A percentile compares a stretch with the other conserved stretches of the same genome.
Conservation (phyloP, 1,140 invertebrate species). For the Dreissena polymorpha region DNA sequence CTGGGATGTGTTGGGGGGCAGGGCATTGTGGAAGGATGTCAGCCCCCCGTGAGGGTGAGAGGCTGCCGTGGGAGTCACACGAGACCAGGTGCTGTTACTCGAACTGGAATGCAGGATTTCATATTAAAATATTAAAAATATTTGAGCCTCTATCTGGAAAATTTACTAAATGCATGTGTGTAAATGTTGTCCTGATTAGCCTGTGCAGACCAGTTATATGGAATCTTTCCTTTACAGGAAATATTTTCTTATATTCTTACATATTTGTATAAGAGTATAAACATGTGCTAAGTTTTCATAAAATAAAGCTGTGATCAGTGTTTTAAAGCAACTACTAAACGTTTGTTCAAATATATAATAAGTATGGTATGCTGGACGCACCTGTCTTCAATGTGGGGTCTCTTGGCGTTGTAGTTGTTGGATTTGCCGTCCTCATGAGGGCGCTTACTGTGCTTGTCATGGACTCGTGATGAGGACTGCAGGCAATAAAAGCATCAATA, state of each 20-base stretch:
- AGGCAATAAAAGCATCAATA: too few species aligned
- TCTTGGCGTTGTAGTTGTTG: slow-evolving; percentile 43
- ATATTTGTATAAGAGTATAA: too few species aligned
- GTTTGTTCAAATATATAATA: too few species aligned
- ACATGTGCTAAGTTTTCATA: too few species aligned
- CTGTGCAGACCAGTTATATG: too few species aligned
- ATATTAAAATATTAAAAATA: background rate
- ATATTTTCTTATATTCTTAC: too few species aligned
- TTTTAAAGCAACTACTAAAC: too few species aligned
- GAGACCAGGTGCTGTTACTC: slow-evolving; percentile 54
- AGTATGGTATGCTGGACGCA: background rate
- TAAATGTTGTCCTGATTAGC: too few species aligned
- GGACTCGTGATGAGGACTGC: background rate
- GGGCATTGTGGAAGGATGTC: slow-evolving; percentile 56
- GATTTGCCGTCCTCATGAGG: slow-evolving; percentile 42
- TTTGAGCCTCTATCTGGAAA: background rate
- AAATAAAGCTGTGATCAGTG: too few species aligned
- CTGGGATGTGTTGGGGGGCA: slow-evolving; percentile 14
- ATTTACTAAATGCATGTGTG: too few species aligned
- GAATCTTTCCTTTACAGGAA: too few species aligned
- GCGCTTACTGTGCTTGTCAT: slow-evolving; percentile 42
- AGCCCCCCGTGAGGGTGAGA: background rate
- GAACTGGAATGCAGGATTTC: slow-evolving; percentile 20
- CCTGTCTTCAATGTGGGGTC: slow-evolving; percentile 39
- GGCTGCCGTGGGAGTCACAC: background rate